Conservation (phyloP, 1,140 invertebrate genomes). For the Drosophila nikananu region DNA sequence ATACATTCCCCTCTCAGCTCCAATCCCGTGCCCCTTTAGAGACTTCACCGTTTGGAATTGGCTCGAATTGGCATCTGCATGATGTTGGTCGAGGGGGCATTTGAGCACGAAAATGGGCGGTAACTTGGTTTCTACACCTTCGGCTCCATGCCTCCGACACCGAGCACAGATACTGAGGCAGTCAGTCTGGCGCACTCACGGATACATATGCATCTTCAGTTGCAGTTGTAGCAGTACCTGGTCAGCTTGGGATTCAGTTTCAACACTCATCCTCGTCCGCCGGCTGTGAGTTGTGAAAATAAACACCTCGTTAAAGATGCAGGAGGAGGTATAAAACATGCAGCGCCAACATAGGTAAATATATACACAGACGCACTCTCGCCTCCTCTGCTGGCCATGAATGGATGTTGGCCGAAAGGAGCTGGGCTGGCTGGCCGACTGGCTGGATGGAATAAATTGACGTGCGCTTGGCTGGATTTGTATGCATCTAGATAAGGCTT, state of each 20-base stretch:
- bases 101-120: slow-evolving; percentile 77
- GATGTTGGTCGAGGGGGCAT: slow-evolving; percentile 64
- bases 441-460: slow-evolving; percentile 71
- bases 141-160: slow-evolving; percentile 13
- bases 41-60: slow-evolving; percentile 40
- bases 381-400: slow-evolving; percentile 36
- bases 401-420: slow-evolving; percentile 34
- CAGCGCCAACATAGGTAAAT: slow-evolving; percentile 81
- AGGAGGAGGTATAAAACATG: slow-evolving; percentile 80
- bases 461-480: slow-evolving; percentile 82
- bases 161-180: slow-evolving; percentile 40
- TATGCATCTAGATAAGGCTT: slow-evolving; percentile 83
- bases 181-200: slow-evolving; percentile 31
- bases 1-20: neutral
- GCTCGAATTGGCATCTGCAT: slow-evolving; percentile 79
- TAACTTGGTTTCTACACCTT: slow-evolving; percentile 81
- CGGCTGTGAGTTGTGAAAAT: slow-evolving; percentile 83
- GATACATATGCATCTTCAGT: slow-evolving; percentile 16
- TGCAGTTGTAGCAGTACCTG: slow-evolving; percentile 23
- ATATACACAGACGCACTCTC: slow-evolving; percentile 30
- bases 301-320: slow-evolving; percentile 85
- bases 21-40: neutral
- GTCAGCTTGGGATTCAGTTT: slow-evolving; percentile 6
- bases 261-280: slow-evolving; percentile 35
- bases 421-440: slow-evolving; percentile 50